Evolutionary conservation across 2,888 invertebrate genomes (phyloP).

Genomic region (Proisotoma minuta): DNA sequence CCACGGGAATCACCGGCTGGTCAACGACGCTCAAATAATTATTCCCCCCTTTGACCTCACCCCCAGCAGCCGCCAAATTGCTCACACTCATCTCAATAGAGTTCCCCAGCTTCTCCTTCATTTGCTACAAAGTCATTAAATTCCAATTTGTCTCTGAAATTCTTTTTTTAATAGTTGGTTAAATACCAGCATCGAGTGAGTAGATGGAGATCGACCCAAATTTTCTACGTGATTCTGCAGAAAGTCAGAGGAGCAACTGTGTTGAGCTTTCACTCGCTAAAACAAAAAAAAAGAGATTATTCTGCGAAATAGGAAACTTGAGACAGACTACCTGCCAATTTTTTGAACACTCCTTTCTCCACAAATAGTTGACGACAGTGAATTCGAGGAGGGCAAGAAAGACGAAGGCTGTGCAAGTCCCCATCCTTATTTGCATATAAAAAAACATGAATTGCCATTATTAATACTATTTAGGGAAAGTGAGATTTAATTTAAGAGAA

Average conservation of each 20-base stretch:
- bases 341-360: slow-evolving; percentile 31
- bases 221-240: background rate
- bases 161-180: background rate
- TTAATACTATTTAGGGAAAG: no score
- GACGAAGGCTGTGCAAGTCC: slow-evolving; percentile 52
- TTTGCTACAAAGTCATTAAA: slow-evolving; percentile 8
- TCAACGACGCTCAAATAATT: slow-evolving; percentile 17
- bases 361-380: slow-evolving; percentile 48
- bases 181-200: slow-evolving; percentile 18
- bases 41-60: slow-evolving; percentile 24
- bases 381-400: slow-evolving; percentile 54
- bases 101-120: slow-evolving; percentile 35
- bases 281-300: background rate
- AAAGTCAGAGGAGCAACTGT: background rate
- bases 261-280: background rate
- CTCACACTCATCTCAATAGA: slow-evolving; percentile 19
- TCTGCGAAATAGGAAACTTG: no score
- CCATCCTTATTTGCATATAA: no score
- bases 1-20: slow-evolving; percentile 38
- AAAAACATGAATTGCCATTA: no score
- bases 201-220: slow-evolving; percentile 10
- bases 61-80: background rate
- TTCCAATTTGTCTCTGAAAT: no score
- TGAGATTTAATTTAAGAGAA: no score
- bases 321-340: no score